These are phyloP conservation scores for Sylvietta virens DNA, from an alignment of 2,113 vertebrate species.

Conservation along the genomic window DNA sequence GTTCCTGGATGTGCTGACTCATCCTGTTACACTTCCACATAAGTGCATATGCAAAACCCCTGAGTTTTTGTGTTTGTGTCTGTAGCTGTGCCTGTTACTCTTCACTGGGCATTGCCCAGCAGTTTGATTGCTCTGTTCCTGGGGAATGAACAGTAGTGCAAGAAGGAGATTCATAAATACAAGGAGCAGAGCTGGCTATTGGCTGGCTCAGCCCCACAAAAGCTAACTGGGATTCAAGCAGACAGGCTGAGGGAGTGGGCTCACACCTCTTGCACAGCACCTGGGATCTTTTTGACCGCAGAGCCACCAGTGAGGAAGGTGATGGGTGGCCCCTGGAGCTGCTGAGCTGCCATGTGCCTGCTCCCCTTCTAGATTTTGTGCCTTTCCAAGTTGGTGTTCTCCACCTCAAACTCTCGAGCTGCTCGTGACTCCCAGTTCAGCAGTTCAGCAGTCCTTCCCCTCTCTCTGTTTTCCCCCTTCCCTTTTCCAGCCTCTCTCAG, in stretches of 20 bases:
- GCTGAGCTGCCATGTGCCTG: not conserved
- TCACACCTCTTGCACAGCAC: not conserved
- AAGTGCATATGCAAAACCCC: not conserved
- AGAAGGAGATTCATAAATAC: not conserved
- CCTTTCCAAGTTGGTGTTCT: not conserved
- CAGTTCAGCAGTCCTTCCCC: not conserved
- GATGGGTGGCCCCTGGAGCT: not conserved
- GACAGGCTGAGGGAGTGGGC: not conserved
- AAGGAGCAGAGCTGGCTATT: not conserved
- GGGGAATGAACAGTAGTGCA: not conserved
- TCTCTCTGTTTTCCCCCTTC: accelerated
- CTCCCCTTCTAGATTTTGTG: no score
- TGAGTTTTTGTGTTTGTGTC: not conserved
- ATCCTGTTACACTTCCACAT: not conserved
- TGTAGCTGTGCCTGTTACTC: not conserved
- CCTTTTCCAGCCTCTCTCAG: not conserved
- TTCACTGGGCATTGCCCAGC: not conserved
- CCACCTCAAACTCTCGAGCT: not conserved
- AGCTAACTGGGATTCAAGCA: not conserved
- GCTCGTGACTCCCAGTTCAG: not conserved
- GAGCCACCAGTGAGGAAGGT: not conserved
- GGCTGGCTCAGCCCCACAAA: not conserved
- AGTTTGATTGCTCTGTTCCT: not conserved
- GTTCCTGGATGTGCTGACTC: not conserved
- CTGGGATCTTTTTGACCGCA: no score